Conservation (phyloP, 1,140 invertebrate species). For the Drosophila murphyi region DNA sequence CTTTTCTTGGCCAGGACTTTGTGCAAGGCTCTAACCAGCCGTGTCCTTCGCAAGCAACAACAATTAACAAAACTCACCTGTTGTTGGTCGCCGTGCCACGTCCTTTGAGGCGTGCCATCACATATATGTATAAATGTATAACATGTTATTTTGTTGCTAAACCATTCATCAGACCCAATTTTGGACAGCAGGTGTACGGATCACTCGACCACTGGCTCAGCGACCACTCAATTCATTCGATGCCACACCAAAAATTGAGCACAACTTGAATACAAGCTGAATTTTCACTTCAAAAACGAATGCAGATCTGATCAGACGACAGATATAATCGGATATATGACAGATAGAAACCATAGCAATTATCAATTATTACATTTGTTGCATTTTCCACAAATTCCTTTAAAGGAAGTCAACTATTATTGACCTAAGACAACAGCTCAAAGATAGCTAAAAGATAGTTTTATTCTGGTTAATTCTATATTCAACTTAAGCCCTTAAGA, state of each 20-base stretch:
- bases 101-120: slow-evolving; percentile 36
- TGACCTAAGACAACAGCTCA: no score
- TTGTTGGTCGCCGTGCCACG: slow-evolving; percentile 47
- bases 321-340: no score
- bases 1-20: neutral
- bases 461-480: no score
- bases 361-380: no score
- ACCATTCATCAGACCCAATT: slow-evolving; percentile 45
- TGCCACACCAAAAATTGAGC: neutral
- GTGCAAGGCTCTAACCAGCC: slow-evolving; percentile 56
- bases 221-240: slow-evolving; percentile 3
- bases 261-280: slow-evolving; percentile 13
- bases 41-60: slow-evolving; percentile 42
- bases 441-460: no score
- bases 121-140: neutral
- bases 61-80: slow-evolving; percentile 56
- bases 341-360: no score
- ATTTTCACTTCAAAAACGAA: neutral
- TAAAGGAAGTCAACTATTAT: no score
- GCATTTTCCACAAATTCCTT: no score
- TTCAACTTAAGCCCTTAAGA: no score
- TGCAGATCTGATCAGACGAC: no score
- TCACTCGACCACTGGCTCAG: slow-evolving; percentile 27
- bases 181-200: slow-evolving; percentile 59
- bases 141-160: slow-evolving; percentile 63